Conservation (phyloP, 1,140 invertebrate genomes). For the Fopius arisanus region DNA sequence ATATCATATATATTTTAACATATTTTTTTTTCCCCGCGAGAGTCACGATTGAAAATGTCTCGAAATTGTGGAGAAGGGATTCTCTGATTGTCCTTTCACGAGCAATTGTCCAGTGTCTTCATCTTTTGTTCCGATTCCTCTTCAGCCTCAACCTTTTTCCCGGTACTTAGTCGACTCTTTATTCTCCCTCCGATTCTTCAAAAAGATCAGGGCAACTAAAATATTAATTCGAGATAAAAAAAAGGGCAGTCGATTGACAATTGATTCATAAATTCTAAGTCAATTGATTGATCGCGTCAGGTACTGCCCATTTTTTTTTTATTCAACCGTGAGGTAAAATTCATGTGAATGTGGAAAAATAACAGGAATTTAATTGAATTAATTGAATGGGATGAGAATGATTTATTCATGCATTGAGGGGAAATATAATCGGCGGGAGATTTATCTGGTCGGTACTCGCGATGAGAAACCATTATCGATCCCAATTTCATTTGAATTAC, state of each 20-base stretch:
- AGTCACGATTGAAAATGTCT: background rate
- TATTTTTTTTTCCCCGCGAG: background rate
- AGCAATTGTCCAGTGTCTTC: background rate
- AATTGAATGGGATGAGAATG: too few relatives aligned
- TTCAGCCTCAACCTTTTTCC: background rate
- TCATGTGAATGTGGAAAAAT: too few relatives aligned
- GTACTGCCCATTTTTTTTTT: too few relatives aligned
- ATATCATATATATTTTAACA: too few relatives aligned
- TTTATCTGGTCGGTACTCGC: background rate
- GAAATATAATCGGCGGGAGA: background rate
- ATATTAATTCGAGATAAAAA: background rate
- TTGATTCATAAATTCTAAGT: too few relatives aligned
- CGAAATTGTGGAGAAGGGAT: background rate
- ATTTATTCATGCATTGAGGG: background rate
- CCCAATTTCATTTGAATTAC: constrained; percentile 2
- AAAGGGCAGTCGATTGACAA: background rate
- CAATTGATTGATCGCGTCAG: too few relatives aligned
- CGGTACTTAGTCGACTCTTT: background rate
- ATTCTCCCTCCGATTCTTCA: background rate
- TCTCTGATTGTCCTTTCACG: background rate
- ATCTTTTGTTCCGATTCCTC: constrained; percentile 4
- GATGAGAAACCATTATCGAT: background rate
- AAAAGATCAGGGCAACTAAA: too few relatives aligned
- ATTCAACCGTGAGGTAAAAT: too few relatives aligned
- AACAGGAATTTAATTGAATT: too few relatives aligned